Base-by-base conservation (phyloP, 2,797 vertebrate genomes). In the Pterois miles region DNA sequence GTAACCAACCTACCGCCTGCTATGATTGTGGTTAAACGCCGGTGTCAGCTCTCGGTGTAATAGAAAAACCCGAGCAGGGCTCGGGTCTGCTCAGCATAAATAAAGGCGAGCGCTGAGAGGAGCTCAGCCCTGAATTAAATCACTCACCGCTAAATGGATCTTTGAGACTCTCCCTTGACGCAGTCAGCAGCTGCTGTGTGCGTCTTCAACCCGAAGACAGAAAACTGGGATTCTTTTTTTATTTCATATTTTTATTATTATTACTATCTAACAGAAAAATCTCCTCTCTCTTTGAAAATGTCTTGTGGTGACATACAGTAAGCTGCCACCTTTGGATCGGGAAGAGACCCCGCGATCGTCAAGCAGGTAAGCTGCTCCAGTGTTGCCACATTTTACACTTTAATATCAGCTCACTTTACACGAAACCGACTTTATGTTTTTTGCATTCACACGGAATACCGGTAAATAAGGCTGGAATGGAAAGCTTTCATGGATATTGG, bases 111-210 rank as follows among this genome's bases (percentile, higher is more conserved):
- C 83, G 48, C 74, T 38, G 86, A 80, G 80, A 90, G 81, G 89
- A 87, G 93, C 91, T 93, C 90, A 91, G 90, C 88, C 75, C 89
- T 82, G 91, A 94, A 95, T 93, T 85, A 67, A 93, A 94, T 91
- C 94, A 90, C 94, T 93, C 91, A 85, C 87, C 89, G 80, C 93
- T 94, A 90, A 95, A 93, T 91, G 95, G 94, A 95, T 95, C 93
- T 94, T 80, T 90, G 91, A 96, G 94, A 89, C 91, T 94, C 87
- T 89, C 80, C 86, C 94, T 91, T 93, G 95, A 94, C 95, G 95
- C 96, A 95, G 91, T 91, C 93, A 93, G 88, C 81, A 74, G 94
- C 94, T 85, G 94, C 88, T 93, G 89, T 86, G 80, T 59, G 78
- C 87, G 70, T 86, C 92, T 82, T 43, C 88, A 81, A 74, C 73